phyloP scores from a whole-genome alignment of 2,888 invertebrate genomes.

The Portevinia maculata region DNA sequence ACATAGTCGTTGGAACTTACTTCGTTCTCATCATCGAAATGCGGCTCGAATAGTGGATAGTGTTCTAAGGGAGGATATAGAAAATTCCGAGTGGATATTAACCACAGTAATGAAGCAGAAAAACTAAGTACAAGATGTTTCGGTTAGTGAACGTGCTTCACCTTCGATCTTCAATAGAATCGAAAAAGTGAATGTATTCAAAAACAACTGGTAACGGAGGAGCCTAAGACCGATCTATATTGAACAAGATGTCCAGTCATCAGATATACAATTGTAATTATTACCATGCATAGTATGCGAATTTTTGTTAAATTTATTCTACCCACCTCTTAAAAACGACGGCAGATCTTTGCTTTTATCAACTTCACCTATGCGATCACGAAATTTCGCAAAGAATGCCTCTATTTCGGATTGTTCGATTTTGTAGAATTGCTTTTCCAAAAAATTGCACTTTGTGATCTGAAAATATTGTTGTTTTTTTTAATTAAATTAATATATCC shows the following conservation, averaged over 20 bases:
- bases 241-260: background rate
- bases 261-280: background rate
- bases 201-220: too few species aligned
- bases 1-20: conserved; percentile 78
- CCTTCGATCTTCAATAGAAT: too few species aligned
- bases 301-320: background rate
- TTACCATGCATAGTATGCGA: background rate
- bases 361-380: conserved; percentile 40
- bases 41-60: conserved; percentile 78
- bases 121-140: too few species aligned
- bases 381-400: conserved; percentile 77
- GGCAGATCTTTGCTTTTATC: conserved; percentile 47
- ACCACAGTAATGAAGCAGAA: too few species aligned
- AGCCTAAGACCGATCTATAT: background rate
- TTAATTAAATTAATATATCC: background rate
- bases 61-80: conserved; percentile 75
- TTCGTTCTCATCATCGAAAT: conserved; percentile 76
- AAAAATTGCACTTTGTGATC: conserved; percentile 78
- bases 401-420: conserved; percentile 80
- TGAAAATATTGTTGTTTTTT: conserved; percentile 64
- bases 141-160: too few species aligned
- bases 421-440: conserved; percentile 75
- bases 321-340: conserved; percentile 78
- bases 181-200: too few species aligned
- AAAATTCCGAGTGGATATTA: background rate